phyloP scores from a whole-genome alignment of 2,113 vertebrate species.

The Gobio gobio region DNA sequence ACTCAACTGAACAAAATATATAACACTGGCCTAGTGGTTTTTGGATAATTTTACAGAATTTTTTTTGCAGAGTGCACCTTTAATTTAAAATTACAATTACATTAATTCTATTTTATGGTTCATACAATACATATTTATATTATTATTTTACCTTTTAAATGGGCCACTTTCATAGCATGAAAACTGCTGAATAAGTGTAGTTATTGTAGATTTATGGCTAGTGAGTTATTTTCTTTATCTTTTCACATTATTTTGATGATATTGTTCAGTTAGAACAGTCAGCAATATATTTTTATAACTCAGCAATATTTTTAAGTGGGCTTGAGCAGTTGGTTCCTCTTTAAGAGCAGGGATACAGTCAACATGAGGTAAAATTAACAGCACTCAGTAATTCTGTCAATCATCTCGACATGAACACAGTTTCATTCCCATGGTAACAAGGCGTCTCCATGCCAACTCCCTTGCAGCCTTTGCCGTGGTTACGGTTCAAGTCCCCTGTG shows the following conservation, averaged over 20 bases:
- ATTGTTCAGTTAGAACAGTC: background rate
- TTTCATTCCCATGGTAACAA: constrained; percentile 57
- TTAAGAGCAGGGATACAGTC: background rate
- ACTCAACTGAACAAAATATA: too few species aligned
- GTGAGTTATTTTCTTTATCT: background rate
- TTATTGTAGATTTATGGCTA: background rate
- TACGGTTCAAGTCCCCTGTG: constrained; percentile 62
- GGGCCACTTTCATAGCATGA: background rate
- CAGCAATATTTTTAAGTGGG: constrained; percentile 4
- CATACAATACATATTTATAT: background rate
- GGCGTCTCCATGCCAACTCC: constrained; percentile 62
- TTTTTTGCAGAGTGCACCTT: too few species aligned
- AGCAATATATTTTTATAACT: background rate
- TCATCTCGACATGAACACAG: constrained; percentile 50
- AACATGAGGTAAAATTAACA: constrained; percentile 55
- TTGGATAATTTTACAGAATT: too few species aligned
- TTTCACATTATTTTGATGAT: background rate
- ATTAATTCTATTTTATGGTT: background rate
- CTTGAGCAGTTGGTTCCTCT: background rate
- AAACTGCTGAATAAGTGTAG: background rate
- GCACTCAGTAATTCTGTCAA: constrained; percentile 62
- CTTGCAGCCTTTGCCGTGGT: constrained; percentile 60
- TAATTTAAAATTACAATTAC: background rate
- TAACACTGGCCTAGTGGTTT: too few species aligned
- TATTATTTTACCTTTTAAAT: background rate